A percentile compares a stretch with the other conserved stretches of the same genome.
Evolutionary conservation across 2,113 vertebrate genomes (phyloP).

Genomic region (Rhodinocichla rosea): DNA sequence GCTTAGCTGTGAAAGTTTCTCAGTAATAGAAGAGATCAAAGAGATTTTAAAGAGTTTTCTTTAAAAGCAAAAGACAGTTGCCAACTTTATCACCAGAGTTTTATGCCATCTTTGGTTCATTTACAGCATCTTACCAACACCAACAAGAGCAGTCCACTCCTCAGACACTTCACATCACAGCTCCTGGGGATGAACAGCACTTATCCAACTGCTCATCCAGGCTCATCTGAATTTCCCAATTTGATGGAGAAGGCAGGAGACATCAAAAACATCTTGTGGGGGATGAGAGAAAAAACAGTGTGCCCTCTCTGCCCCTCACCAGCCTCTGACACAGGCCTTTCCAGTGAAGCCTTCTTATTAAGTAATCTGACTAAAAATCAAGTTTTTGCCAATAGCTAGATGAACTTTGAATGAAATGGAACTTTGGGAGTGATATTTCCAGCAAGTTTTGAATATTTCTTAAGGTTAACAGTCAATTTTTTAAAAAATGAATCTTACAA

Average conservation of each 20-base stretch:
- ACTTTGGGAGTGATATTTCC: background rate
- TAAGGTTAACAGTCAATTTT: background rate
- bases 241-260: background rate
- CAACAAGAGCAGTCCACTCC: background rate
- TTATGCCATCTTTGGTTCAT: background rate
- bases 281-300: background rate
- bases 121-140: background rate
- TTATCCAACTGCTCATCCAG: background rate
- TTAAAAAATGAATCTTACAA: rapidly evolving
- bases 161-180: background rate
- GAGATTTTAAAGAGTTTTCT: background rate
- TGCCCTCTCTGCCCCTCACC: background rate
- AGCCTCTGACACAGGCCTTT: background rate
- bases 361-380: background rate
- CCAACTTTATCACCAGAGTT: background rate
- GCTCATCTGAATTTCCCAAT: background rate
- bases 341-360: background rate
- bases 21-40: background rate
- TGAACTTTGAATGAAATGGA: background rate
- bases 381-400: background rate
- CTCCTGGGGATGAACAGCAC: background rate
- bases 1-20: background rate
- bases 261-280: background rate
- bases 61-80: background rate
- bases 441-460: background rate